Percentiles rank a stretch among this genome's conserved stretches.
Conservation (phyloP, 2,888 invertebrate species). For the Blastobasis lacticolella region DNA sequence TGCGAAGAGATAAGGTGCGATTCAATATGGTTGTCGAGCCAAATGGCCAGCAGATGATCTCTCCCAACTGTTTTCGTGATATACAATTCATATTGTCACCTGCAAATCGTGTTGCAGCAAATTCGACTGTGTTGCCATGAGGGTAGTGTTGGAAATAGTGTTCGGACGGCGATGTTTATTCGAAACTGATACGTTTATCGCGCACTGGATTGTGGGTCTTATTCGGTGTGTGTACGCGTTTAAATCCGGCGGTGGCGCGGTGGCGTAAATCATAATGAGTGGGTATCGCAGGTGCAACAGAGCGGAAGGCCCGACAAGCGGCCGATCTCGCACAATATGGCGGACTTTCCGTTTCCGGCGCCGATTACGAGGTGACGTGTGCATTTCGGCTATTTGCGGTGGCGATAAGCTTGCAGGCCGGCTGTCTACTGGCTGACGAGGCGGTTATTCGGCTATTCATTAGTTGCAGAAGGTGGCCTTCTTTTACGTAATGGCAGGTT, state of each 20-base stretch:
- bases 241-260: conserved; percentile 7
- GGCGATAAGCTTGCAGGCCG: conserved; percentile 14
- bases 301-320: conserved; percentile 64
- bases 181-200: neutral
- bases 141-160: too few species aligned
- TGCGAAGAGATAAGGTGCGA: conserved; percentile 14
- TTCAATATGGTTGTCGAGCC: conserved; percentile 19
- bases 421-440: too few species aligned
- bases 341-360: conserved; percentile 64
- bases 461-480: too few species aligned
- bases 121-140: conserved; percentile 24
- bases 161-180: neutral
- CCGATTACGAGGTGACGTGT: conserved; percentile 53
- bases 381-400: conserved; percentile 32
- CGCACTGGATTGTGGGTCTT: conserved; percentile 8
- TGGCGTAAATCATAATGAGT: conserved; percentile 17
- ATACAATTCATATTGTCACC: conserved; percentile 60
- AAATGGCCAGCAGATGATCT: conserved; percentile 46
- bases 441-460: too few species aligned
- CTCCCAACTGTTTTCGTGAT: conserved; percentile 45
- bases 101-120: conserved; percentile 29
- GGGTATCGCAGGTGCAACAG: conserved; percentile 57
- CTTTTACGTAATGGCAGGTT: too few species aligned
- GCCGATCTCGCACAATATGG: conserved; percentile 66
- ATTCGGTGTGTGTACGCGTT: conserved; percentile 8